phyloP scores from a whole-genome alignment of 2,888 invertebrate species.

The Leucophora obtusa region DNA sequence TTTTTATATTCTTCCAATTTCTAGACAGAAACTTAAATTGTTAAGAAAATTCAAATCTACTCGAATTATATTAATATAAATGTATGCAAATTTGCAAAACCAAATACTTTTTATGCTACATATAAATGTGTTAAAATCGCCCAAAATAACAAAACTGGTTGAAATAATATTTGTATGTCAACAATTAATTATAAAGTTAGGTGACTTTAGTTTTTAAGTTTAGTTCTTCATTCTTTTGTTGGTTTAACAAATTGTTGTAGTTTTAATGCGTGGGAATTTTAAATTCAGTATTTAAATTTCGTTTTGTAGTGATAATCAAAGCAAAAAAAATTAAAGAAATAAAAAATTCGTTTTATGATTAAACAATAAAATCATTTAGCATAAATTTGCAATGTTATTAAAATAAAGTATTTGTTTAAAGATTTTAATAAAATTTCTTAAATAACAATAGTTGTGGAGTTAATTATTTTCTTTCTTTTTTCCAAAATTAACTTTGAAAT shows the following conservation, averaged over 20 bases:
- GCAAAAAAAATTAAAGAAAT: too few relatives aligned
- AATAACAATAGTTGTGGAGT: too few relatives aligned
- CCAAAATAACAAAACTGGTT: not conserved
- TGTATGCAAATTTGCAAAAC: slow-evolving; percentile 26
- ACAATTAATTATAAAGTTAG: slow-evolving; percentile 18
- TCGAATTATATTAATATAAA: not conserved
- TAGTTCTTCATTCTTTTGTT: not conserved
- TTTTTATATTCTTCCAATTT: slow-evolving; percentile 43
- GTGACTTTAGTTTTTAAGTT: slow-evolving; percentile 7
- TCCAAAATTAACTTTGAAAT: too few relatives aligned
- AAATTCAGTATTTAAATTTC: not conserved
- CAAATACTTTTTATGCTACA: not conserved
- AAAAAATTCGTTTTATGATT: too few relatives aligned
- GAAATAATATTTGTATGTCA: not conserved
- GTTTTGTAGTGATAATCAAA: not conserved
- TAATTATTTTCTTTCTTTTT: too few relatives aligned
- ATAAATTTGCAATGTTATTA: too few relatives aligned
- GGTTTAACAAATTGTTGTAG: not conserved
- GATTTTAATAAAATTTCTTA: too few relatives aligned
- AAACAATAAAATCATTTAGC: too few relatives aligned
- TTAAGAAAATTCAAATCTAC: not conserved
- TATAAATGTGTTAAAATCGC: not conserved
- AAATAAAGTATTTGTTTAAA: too few relatives aligned
- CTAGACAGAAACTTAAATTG: not conserved
- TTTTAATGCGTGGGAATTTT: not conserved